Evolutionary conservation across 2,888 invertebrate species (phyloP).

Genomic region (Sipha maydis): DNA sequence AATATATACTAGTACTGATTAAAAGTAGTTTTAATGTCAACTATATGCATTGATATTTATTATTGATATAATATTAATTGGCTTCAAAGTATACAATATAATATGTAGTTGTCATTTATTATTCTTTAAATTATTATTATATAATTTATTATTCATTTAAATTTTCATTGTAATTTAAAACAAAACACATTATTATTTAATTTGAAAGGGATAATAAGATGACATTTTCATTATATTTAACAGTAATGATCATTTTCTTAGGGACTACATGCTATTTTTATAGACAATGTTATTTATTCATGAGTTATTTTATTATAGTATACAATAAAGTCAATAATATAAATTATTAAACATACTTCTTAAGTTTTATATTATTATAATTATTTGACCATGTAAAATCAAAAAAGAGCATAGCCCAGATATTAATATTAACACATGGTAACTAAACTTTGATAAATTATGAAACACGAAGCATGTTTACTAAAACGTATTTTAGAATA

Average conservation of each 20-base stretch:
- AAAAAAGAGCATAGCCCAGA: constrained; percentile 16
- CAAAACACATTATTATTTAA: not conserved
- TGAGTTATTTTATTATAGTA: not conserved
- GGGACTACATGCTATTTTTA: not conserved
- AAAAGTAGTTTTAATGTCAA: not conserved
- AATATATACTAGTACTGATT: not conserved
- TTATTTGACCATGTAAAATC: not conserved
- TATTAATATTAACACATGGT: not conserved
- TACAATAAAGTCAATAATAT: not conserved
- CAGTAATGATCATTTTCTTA: constrained; percentile 11
- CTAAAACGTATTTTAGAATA: not conserved
- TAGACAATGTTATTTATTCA: constrained; percentile 4
- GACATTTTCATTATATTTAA: not conserved
- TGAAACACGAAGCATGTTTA: not conserved
- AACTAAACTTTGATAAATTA: constrained; percentile 16
- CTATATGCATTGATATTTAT: not conserved
- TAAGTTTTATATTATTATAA: constrained; percentile 45
- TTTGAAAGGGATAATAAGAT: not conserved
- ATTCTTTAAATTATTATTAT: too few relatives aligned
- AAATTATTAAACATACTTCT: not conserved
- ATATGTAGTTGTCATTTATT: not conserved
- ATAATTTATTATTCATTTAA: not conserved
- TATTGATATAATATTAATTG: not conserved
- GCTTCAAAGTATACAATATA: not conserved
- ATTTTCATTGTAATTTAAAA: not conserved